Base-by-base conservation (phyloP, 2,888 invertebrate genomes). In the Rhaphigaster nebulosa region DNA sequence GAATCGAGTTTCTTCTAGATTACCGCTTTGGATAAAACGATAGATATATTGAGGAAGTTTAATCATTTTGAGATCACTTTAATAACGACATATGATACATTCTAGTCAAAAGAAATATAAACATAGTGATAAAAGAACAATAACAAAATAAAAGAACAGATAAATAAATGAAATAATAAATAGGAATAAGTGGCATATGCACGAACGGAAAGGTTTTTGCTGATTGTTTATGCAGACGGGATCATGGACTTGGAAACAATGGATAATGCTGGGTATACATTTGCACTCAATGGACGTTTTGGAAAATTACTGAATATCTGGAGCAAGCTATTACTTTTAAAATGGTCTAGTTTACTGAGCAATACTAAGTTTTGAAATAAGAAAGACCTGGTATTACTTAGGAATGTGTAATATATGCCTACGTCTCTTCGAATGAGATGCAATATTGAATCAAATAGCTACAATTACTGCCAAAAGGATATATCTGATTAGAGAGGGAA, bases 231-330 rank as follows among this genome's bases (percentile, higher is more conserved):
- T 88, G 88, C 88, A 88, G 88, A 60, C 88, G 18, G n/a, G 60
- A 88, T 60, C 88, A 88, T 60, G 88, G 88, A 88, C 88, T 88
- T 29, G 12, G 45, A 60, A 60, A 88, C 88, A 88, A 88, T 88
- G n/a, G 88, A 54, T 88, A 88, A 88, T 60, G 56, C 60, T 13
- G 45, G 41, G 65, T 20, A 45, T 84, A 84, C 88, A 88, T 88
- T 88, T 88, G 88, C 88, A 88, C 88, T 88, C 60, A 88, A 88
- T 88, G 60, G 88, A 60, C 41, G 41, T 60, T 60, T 56, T 60
- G 54, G 65, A 88, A 88, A 88, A 88, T 88, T 56, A 56, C 88
- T 60, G 65, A 41, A 88, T 88, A 65, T 65, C 56, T 88, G 60
- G 65, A 88, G 88, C 65, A 60, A n/a, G n/a, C 45, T 15, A 84